phyloP scores from a whole-genome alignment of 2,888 invertebrate species.

The Mycogona germanica region DNA sequence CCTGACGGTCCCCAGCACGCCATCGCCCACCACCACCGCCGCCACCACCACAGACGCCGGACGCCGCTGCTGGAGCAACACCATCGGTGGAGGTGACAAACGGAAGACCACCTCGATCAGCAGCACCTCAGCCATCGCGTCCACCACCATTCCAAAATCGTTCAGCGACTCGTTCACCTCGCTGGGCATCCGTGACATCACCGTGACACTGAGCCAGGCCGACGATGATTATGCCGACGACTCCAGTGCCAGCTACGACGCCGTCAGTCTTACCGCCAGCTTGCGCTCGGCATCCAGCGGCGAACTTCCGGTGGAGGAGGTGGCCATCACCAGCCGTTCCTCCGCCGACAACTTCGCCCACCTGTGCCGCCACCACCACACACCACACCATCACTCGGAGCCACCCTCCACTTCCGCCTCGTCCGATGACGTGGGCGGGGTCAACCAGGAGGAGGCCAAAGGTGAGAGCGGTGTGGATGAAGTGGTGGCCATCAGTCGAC shows the following conservation, averaged over 20 bases:
- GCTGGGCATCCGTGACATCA: not conserved
- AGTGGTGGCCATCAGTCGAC: not conserved
- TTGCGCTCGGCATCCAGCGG: slow-evolving; percentile 24
- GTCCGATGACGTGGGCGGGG: not conserved
- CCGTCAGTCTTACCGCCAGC: slow-evolving; percentile 23
- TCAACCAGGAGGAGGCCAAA: slow-evolving; percentile 6
- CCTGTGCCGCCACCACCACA: no score
- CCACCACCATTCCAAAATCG: slow-evolving; percentile 18
- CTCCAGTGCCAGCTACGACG: slow-evolving; percentile 23
- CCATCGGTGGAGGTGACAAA: not conserved
- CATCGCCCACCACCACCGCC: slow-evolving; percentile 6
- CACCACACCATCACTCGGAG: no score
- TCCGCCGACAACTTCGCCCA: no score
- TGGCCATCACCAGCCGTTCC: not conserved
- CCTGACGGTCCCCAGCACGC: not conserved
- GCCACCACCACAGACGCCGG: no score
- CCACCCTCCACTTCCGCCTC: not conserved
- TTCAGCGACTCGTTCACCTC: slow-evolving; percentile 17
- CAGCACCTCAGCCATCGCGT: not conserved
- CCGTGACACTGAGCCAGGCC: slow-evolving; percentile 1
- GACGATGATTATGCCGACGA: no score
- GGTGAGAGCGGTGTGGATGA: slow-evolving; percentile 19
- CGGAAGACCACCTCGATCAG: not conserved
- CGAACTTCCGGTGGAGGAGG: slow-evolving; percentile 19
- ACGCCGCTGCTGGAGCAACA: not conserved